Conservation (phyloP, 2,888 invertebrate genomes). For the Conistra vaccinii region DNA sequence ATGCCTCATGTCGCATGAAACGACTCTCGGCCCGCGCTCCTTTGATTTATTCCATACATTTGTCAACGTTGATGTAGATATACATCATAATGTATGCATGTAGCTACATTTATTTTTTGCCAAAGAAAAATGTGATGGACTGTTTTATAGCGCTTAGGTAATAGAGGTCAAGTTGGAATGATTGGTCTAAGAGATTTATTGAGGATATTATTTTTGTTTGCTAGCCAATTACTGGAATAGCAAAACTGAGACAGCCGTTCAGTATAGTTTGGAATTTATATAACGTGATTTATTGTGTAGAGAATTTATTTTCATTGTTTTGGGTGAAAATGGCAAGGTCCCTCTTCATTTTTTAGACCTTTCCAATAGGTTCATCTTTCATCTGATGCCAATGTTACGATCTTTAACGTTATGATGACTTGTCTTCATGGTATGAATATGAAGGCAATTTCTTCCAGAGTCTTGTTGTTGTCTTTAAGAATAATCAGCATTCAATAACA, state of each 20-base stretch:
- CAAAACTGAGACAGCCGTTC: constrained; percentile 17
- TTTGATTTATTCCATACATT: constrained; percentile 85
- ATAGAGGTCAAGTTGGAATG: constrained; percentile 77
- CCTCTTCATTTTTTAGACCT: not conserved
- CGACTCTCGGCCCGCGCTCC: constrained; percentile 73
- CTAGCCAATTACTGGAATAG: constrained; percentile 57
- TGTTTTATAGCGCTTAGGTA: constrained; percentile 72
- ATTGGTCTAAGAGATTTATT: constrained; percentile 70
- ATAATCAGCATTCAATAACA: not conserved
- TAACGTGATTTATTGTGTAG: not conserved
- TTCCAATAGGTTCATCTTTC: not conserved
- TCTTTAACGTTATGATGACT: not conserved
- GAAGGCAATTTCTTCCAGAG: not conserved
- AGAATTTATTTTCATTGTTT: not conserved
- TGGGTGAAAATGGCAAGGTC: not conserved
- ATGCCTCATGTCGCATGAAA: constrained; percentile 72
- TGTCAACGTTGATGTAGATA: constrained; percentile 79
- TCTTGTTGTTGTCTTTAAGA: not conserved
- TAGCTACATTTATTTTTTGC: constrained; percentile 74
- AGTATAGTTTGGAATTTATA: constrained; percentile 26
- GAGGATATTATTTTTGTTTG: constrained; percentile 62
- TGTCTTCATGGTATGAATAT: not conserved
- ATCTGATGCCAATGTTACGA: not conserved
- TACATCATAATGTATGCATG: constrained; percentile 81
- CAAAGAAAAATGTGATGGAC: constrained; percentile 77